Evolutionary conservation across 1,140 invertebrate genomes (phyloP), one percentile per base, ranked within the genome.

Genomic region (Leptinotarsa defecta): DNA sequence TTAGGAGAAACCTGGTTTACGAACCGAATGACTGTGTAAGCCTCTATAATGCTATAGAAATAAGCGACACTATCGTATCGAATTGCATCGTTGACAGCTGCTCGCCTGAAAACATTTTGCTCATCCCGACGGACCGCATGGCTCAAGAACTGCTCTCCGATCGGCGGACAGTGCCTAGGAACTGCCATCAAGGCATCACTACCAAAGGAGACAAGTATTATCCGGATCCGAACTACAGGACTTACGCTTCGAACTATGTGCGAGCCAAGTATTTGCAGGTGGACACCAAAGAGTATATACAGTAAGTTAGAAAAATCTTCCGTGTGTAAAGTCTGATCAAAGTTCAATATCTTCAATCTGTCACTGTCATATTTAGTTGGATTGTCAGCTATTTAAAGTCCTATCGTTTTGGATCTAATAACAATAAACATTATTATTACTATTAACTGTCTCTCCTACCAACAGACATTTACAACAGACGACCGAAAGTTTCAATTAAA

Each of bases 1-100:
- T 95, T 5, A 34, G 65, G 1, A 49, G 49, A 2, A 81, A 83
- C 74, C 49, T 80, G 49, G 79, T 81, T 2, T 34, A 74, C 34
- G 78, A 79, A 48, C 81, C 81, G 1, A 20, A n/a, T 1, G 81
- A 81, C 75, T 83, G 89, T 84, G 80, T 82, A 0, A 91, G 89
- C 79, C 87, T 95, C n/a, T 88, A 94, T 19, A 88, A 94, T 77
- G 86, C 90, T 68, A 87, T 98, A 70, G 88, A 91, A 72, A 91
- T 95, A 78, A 86, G 89, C 5, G 90, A 96, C 87, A 89, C 92
- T 1, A 89, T 94, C 3, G 90, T 97, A 2, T 90, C 91, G 68
- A 98, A 98, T 87, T 93, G 89, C 80, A 86, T 98, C 3, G 94
- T 98, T 76, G 96, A 98, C 88, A 91, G 92, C 81, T 83, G 90